These are phyloP conservation scores for Sialis fuliginosa DNA, from an alignment of 2,888 invertebrate species.

Conservation along the genomic window DNA sequence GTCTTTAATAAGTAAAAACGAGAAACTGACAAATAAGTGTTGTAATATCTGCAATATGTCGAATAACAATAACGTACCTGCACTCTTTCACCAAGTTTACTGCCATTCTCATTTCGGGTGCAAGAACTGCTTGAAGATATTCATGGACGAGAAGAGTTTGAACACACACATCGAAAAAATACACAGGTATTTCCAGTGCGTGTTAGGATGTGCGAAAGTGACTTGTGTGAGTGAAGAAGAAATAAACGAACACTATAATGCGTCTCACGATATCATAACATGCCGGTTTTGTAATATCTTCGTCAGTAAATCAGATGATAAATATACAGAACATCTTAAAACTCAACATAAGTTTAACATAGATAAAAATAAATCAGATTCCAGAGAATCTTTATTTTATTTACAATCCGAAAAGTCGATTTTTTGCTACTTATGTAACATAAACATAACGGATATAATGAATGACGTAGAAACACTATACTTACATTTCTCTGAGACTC, in stretches of 20 bases:
- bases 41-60: constrained; percentile 5
- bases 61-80: constrained; percentile 3
- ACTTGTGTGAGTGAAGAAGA: background rate
- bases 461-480: constrained; percentile 1
- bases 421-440: constrained; percentile 1
- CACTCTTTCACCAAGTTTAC: constrained; percentile 6
- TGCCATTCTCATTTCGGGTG: constrained; percentile 3
- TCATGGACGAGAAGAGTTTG: background rate
- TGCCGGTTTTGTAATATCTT: constrained; percentile 3
- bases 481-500: background rate
- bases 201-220: constrained; percentile 1
- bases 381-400: background rate
- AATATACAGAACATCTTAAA: constrained; percentile 1
- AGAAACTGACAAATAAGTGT: background rate
- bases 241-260: constrained; percentile 1
- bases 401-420: background rate
- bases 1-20: background rate
- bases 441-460: background rate
- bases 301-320: background rate
- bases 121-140: constrained; percentile 1
- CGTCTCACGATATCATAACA: constrained; percentile 2
- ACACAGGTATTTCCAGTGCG: constrained; percentile 4
- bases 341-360: constrained; percentile 1
- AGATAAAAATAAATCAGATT: background rate
- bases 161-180: constrained; percentile 1